Evolutionary conservation across 2,888 invertebrate genomes (phyloP), one percentile per base, ranked within the genome.

Genomic region (Endomychus coccineus): DNA sequence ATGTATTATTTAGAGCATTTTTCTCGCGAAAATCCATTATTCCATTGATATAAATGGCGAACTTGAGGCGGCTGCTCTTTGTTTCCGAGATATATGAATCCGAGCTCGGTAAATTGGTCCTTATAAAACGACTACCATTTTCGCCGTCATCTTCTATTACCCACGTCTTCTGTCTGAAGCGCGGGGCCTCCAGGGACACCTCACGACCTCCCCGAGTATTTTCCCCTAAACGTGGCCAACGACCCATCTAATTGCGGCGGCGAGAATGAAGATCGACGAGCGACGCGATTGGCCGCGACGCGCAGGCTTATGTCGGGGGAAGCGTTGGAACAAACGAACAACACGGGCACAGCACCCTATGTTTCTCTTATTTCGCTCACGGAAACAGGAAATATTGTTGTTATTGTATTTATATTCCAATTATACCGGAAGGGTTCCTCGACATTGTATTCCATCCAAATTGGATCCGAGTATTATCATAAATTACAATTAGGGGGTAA

Each of bases 211-310:
- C 42, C 46, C 44, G n/a, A n/a, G n/a, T n/a, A n/a, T n/a, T n/a
- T 49, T 44, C 50, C 48, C 35, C 39, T 43, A 38, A 40, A 41
- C 67, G 70, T 71, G 71, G 69, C 70, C 77, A 74, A 74, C 75
- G 75, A 75, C 71, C 75, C 76, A 72, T 76, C 75, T 77, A 77
- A 77, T 77, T 77, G 76, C 70, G 73, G 70, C 71, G 70, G 69
- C 71, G 65, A 68, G 61, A 77, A 77, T 77, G 76, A 78, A 78
- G 78, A 78, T 74, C 73, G 75, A 78, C 75, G 77, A 76, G 72
- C 70, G 64, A 64, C 66, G 71, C 72, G 71, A 74, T 74, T 70
- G 74, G 74, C 63, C 69, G 68, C 69, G 74, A 70, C 71, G 52
- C 52, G 49, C 9, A 7, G 42, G 42, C 36, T 42, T 39, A 40